Evolutionary conservation across 2,113 vertebrate genomes (phyloP), one percentile per base, ranked within the genome.

Genomic region (Ciconia stormi): DNA sequence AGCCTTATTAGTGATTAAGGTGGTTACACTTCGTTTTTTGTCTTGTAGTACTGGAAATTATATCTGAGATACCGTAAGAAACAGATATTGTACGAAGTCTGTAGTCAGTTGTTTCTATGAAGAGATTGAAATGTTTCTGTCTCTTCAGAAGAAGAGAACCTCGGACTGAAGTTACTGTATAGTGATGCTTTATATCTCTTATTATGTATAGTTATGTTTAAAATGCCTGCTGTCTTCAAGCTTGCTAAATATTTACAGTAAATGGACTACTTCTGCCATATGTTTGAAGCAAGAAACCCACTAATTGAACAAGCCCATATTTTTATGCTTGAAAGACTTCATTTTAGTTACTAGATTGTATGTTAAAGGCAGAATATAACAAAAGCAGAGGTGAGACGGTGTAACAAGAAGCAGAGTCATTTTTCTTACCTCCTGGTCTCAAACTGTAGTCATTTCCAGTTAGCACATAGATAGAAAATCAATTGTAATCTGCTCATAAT

Each of bases 401-500:
- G 6, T 91, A 79, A 65, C 29, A 53, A 92, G 69, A 77, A 62
- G 72, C 82, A 78, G 46, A 81, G 65, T 65, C 0, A 19, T 92
- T 82, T 87, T 86, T 96, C 47, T 36, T 84, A 34, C 49, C 52
- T 95, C 49, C 25, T 95, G 30, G 10, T 92, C 44, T 82, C 77
- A 67, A 94, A 59, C 21, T 71, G 27, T 63, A 84, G 77, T 82
- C 50, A 52, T 82, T 95, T 95, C 92, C 66, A 93, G 70, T 94
- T 79, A 89, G 86, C 87, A 80, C 42, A 36, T 18, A 71, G 87
- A 76, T 82, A 82, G 92, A 82, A 96, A 90, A 95, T 95, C 87
- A 90, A 77, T 96, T 77, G 13, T 90, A 65, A 96, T 93, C 66
- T 86, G 50, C 86, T 90, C 42, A 52, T 90, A 83, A 94, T 83